A percentile compares a stretch with the other conserved stretches of the same genome.
Conservation (phyloP, 2,113 vertebrate genomes). For the Hylia prasina region DNA sequence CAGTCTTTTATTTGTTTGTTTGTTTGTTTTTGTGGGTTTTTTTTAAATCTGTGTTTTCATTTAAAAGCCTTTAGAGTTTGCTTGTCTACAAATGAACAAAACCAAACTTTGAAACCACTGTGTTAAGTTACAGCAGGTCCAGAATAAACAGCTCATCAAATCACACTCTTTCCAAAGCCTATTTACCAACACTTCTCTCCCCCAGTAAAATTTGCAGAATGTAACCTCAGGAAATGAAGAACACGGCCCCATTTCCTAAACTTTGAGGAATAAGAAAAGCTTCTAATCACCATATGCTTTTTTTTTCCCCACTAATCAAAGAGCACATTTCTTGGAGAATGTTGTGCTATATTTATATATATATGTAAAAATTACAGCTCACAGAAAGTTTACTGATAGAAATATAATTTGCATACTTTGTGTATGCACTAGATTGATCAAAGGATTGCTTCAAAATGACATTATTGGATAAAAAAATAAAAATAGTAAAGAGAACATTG, state of each 20-base stretch:
- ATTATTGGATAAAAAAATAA: background rate
- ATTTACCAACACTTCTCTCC: background rate
- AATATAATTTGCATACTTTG: background rate
- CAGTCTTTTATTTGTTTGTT: background rate
- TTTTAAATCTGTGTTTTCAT: background rate
- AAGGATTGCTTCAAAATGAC: background rate
- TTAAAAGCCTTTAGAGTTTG: background rate
- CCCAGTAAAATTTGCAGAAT: background rate
- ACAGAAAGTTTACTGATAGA: background rate
- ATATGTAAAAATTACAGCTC: background rate
- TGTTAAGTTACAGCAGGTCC: background rate
- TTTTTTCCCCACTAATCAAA: background rate
- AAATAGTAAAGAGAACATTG: background rate
- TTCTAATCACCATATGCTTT: background rate
- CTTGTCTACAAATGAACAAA: background rate
- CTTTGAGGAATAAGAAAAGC: background rate
- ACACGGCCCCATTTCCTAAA: background rate
- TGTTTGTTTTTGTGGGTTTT: too few relatives aligned
- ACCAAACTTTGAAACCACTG: background rate
- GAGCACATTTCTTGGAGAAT: background rate
- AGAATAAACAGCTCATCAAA: background rate
- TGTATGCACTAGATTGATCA: background rate
- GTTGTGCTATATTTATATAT: background rate
- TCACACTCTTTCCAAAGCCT: background rate
- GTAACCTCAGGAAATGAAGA: background rate